phyloP scores from a whole-genome alignment of 2,797 vertebrate species.

The Urophycis tenuis region DNA sequence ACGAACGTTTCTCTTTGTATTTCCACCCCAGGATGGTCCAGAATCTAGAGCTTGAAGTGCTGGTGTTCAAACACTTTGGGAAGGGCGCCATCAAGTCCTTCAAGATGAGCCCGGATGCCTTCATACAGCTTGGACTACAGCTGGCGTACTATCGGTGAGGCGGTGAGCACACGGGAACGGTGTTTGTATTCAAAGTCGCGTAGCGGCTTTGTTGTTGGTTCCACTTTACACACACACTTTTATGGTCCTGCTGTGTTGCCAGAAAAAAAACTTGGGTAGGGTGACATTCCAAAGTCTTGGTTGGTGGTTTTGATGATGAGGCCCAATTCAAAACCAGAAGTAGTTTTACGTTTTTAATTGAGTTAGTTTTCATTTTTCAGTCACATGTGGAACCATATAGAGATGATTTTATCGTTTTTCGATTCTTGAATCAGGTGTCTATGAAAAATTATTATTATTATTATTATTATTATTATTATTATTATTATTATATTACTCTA shows the following conservation, averaged over 20 bases:
- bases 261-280: no score
- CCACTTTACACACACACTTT: not conserved
- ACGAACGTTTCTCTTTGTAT: not conserved
- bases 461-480: no score
- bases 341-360: not conserved
- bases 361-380: not conserved
- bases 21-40: slow-evolving; percentile 74
- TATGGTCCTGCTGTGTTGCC: not conserved
- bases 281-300: not conserved
- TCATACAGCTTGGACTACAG: slow-evolving; percentile 87
- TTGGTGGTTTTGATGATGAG: not conserved
- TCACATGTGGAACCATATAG: no score
- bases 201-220: not conserved
- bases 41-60: slow-evolving; percentile 80
- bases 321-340: not conserved
- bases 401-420: no score
- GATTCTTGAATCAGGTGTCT: no score
- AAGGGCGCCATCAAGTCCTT: slow-evolving; percentile 84
- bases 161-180: not conserved
- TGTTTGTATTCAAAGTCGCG: not conserved
- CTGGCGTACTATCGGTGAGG: slow-evolving; percentile 87
- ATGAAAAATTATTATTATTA: no score
- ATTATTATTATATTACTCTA: no score
- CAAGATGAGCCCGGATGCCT: slow-evolving; percentile 90
- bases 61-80: slow-evolving; percentile 83